Evolutionary conservation across 2,113 vertebrate species (phyloP), one percentile per base, ranked within the genome.

Genomic region (Perognathus longimembris): DNA sequence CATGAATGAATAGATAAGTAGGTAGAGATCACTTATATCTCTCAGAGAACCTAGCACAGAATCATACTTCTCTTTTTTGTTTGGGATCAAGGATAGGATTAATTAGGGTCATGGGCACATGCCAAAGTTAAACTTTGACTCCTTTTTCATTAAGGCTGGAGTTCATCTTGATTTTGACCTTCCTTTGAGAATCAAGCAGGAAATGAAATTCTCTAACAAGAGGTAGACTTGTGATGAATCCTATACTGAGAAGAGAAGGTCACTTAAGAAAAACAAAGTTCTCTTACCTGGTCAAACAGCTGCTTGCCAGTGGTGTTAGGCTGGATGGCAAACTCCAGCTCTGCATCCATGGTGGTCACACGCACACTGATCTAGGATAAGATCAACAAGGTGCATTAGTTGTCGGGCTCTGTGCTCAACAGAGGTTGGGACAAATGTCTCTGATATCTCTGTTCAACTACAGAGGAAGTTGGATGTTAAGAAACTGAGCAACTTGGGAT

Each of bases 281-380:
- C 20, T 24, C 79, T 97, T 96, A 99, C 99, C 98, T 99, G 99
- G 97, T 99, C 99, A 90, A 99, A 99, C 67, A 99, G 99, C 91
- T 99, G 99, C 95, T 99, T 99, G 94, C 99, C 99, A 1, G 99
- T 99, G 30, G 99, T 99, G 97, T 99, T 99, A 96, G 99, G 99
- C 98, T 99, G 99, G 97, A 99, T 99, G 92, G 99, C 99, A 98
- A 99, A 99, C 97, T 99, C 99, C 98, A 99, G 98, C 98, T 99
- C 99, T 92, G 99, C 99, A 74, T 99, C 99, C 99, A 99, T 99
- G 80, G 99, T 99, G 90, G 99, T 99, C 91, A 99, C 99, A 86
- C 99, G 98, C 75, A 99, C 99, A 91, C 98, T 99, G 96, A 99
- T 99, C 99, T 99, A 97, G 94, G 75, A 97, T 78, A 87, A 97